phyloP scores from a whole-genome alignment of 2,888 invertebrate genomes.

The Tupiocoris notatus region DNA sequence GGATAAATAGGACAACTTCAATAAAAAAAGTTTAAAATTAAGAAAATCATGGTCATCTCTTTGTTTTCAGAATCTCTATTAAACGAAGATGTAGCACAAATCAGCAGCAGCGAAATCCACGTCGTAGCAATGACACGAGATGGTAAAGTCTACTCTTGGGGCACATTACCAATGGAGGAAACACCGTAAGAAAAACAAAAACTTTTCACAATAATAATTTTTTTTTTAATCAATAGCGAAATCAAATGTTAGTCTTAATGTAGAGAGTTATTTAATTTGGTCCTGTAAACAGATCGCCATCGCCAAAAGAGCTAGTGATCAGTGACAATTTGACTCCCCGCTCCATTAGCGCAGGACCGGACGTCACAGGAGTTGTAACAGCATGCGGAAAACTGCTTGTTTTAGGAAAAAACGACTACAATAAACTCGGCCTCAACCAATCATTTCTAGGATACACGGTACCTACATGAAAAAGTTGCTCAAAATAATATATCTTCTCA shows the following conservation, averaged over 20 bases:
- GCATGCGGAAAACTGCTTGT: constrained; percentile 62
- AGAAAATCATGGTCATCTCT: not conserved
- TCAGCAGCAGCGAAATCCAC: constrained; percentile 65
- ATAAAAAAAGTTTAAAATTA: not conserved
- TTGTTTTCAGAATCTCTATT: constrained; percentile 54
- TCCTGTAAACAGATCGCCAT: constrained; percentile 55
- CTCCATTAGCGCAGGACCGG: constrained; percentile 62
- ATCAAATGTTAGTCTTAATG: too few relatives aligned
- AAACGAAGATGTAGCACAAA: constrained; percentile 62
- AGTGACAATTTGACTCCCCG: constrained; percentile 57
- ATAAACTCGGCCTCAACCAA: constrained; percentile 64
- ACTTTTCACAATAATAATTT: too few relatives aligned
- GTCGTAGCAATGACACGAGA: constrained; percentile 63
- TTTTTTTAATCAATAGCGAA: too few relatives aligned
- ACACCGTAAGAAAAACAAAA: not conserved
- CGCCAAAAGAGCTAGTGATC: constrained; percentile 56
- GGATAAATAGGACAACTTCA: too few relatives aligned
- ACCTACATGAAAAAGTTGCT: too few relatives aligned
- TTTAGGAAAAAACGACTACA: constrained; percentile 64
- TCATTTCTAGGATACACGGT: constrained; percentile 56
- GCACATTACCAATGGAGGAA: constrained; percentile 50
- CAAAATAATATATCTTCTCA: too few relatives aligned
- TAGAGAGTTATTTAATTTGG: too few relatives aligned
- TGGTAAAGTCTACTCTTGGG: constrained; percentile 68
- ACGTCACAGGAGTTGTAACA: constrained; percentile 63